Conservation (phyloP, 1,140 invertebrate species). For the Phymorhynchus buccinoides region DNA sequence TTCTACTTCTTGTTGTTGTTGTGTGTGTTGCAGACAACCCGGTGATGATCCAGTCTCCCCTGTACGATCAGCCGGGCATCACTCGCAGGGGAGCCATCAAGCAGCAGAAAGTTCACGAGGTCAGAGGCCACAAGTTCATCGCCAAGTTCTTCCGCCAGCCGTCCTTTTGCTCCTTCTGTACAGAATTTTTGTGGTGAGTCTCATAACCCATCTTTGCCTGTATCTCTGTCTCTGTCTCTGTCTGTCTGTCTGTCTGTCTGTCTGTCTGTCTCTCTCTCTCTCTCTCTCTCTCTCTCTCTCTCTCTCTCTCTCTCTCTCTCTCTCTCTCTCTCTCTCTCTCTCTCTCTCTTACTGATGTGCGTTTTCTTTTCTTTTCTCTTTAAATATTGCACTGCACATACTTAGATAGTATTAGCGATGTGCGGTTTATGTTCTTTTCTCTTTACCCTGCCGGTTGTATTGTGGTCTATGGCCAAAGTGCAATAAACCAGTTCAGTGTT, state of each 20-base stretch:
- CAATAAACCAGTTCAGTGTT: too few species aligned
- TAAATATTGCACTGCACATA: too few species aligned
- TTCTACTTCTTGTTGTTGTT: too few species aligned
- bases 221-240: too few species aligned
- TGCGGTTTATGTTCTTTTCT: too few species aligned
- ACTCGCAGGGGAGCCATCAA: slow-evolving; percentile 92
- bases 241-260: slow-evolving; percentile 8
- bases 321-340: too few species aligned
- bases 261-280: neutral
- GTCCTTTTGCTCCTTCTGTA: slow-evolving; percentile 76
- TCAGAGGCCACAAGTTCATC: slow-evolving; percentile 88
- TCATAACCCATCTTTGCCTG: neutral
- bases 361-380: too few species aligned
- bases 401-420: too few species aligned
- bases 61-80: slow-evolving; percentile 77
- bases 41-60: neutral
- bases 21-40: neutral
- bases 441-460: too few species aligned
- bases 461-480: too few species aligned
- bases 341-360: too few species aligned
- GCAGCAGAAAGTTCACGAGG: slow-evolving; percentile 94
- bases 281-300: slow-evolving; percentile 11
- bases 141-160: slow-evolving; percentile 77
- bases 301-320: too few species aligned
- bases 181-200: slow-evolving; percentile 76